A percentile compares a stretch with the other conserved stretches of the same genome.
These are phyloP conservation scores for Apodemia hepburni DNA, from an alignment of 2,888 invertebrate species.

Conservation along the genomic window DNA sequence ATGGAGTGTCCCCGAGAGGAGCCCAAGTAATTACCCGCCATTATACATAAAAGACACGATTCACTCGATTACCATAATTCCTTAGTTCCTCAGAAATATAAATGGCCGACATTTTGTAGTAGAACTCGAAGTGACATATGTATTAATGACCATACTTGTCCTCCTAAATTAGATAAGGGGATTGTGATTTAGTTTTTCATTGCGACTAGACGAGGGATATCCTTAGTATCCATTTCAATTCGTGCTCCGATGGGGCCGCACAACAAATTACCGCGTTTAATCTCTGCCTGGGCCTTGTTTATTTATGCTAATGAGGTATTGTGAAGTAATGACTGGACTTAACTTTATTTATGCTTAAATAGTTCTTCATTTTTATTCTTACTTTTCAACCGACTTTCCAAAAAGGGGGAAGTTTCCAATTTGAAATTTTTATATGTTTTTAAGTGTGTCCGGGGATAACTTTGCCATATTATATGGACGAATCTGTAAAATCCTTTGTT, in stretches of 20 bases:
- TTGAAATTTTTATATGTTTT: no score
- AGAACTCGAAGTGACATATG: constrained; percentile 76
- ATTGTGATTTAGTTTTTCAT: constrained; percentile 76
- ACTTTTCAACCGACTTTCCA: no score
- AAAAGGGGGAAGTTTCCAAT: no score
- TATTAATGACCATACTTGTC: constrained; percentile 78
- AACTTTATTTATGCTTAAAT: constrained; percentile 21
- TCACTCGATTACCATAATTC: constrained; percentile 79
- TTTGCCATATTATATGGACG: no score
- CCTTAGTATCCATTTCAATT: constrained; percentile 33
- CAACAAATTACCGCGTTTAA: constrained; percentile 36
- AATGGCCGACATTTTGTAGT: constrained; percentile 78
- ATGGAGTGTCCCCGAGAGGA: constrained; percentile 72
- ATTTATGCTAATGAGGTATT: constrained; percentile 37
- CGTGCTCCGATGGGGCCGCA: constrained; percentile 27
- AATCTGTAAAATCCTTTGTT: no score
- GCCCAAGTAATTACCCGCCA: constrained; percentile 76
- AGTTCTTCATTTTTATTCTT: neutral
- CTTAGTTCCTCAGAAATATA: constrained; percentile 69
- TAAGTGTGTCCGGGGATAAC: no score
- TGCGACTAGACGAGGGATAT: constrained; percentile 44
- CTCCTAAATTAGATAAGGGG: constrained; percentile 77
- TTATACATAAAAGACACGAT: constrained; percentile 79
- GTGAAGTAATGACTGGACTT: constrained; percentile 29
- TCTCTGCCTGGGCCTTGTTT: constrained; percentile 34